Percentiles rank a stretch among this genome's conserved stretches.
Conservation (phyloP, 2,797 vertebrate genomes). For the Hypotaenidia okinawae region DNA sequence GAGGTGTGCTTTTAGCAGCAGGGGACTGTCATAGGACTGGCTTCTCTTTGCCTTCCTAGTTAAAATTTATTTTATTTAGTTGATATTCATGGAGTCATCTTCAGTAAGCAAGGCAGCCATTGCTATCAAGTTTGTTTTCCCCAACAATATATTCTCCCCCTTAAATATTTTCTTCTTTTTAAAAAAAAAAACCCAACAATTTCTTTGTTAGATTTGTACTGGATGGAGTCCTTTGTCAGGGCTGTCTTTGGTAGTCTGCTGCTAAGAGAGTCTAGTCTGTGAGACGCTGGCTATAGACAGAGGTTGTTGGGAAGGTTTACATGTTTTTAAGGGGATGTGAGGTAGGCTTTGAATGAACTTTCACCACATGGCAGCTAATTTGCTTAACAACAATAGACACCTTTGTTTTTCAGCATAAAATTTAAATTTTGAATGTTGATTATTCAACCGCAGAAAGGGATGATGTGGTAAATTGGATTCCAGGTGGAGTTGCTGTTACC, state of each 20-base stretch:
- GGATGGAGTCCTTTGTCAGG: background rate
- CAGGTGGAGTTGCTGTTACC: background rate
- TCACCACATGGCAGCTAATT: background rate
- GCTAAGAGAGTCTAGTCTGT: background rate
- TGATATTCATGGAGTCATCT: background rate
- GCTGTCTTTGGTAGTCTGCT: background rate
- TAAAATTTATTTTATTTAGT: background rate
- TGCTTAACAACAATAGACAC: background rate
- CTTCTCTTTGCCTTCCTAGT: background rate
- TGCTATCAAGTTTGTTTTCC: background rate
- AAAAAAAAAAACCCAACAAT: background rate
- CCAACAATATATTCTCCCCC: background rate
- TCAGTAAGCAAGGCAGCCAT: background rate
- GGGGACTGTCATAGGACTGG: background rate
- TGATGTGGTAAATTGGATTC: background rate
- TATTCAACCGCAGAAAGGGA: background rate
- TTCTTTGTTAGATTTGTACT: background rate
- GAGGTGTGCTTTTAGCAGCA: background rate
- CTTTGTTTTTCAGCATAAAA: background rate
- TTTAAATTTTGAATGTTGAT: background rate
- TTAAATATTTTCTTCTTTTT: background rate
- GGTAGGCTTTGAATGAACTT: background rate
- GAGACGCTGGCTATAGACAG: background rate
- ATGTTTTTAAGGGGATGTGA: background rate
- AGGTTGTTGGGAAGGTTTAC: background rate